Base-by-base conservation (phyloP, 2,888 invertebrate species). In the Parelbella ahira region DNA sequence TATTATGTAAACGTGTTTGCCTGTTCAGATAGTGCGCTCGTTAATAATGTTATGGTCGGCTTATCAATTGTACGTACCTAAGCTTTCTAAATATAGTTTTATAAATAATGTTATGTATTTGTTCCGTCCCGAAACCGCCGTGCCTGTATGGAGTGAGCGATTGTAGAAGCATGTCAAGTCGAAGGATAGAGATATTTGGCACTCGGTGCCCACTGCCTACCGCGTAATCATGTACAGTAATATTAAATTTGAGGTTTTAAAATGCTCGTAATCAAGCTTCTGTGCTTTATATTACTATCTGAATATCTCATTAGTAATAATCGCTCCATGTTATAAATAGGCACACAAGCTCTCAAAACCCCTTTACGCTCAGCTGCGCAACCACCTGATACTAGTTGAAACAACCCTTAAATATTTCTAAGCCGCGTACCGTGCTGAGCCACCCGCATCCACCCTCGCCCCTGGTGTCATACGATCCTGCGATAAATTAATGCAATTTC, bases 351-450 rank as follows among this genome's bases (percentile, higher is more conserved):
- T 3, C 15, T 15, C 15, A 15, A 15, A 15, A 13, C 8, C 28
- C 7, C 28, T 8, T 9, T 6, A 15, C 4, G 15, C 9, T 9
- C 18, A 18, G 18, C 5, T 15, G 9, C 8, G 18, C 29, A 12
- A 18, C 4, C 18, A 29, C 18, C 18, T 29, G 29, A 29, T 15
- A 29, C 29, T 4, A 4, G 15, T 29, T 12, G 9, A 6, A 23
- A 7, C 23, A 33, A 13, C 23, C 33, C 33, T 33, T 33, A 9
- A n/a, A n/a, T n/a, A n/a, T n/a, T n/a, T n/a, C n/a, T n/a, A n/a
- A n/a, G n/a, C n/a, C n/a, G n/a, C n/a, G n/a, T n/a, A n/a, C 15
- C 21, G 15, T 15, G 9, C 21, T 33, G 9, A 21, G 21, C 12
- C 6, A 2, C 5, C 32, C 8, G 20, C 3, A 8, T 6, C 5